Conservation (phyloP, 2,888 invertebrate species). For the Arge pagana region DNA sequence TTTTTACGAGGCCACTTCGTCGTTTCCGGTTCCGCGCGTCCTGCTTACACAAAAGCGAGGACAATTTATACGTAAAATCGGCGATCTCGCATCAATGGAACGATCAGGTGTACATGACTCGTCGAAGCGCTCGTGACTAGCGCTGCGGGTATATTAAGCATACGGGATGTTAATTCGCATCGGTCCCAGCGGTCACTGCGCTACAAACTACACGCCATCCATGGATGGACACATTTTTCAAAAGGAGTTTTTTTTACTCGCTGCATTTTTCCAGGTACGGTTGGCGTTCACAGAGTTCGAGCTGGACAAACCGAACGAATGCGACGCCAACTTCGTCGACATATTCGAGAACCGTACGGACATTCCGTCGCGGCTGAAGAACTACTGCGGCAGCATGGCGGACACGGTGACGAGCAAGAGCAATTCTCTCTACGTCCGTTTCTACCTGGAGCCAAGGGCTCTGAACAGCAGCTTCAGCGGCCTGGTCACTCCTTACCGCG, state of each 20-base stretch:
- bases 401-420: slow-evolving; percentile 72
- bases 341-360: slow-evolving; percentile 71
- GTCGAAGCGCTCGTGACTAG: no score
- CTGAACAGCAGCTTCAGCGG: slow-evolving; percentile 71
- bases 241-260: not conserved
- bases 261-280: slow-evolving; percentile 65
- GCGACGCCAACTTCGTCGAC: slow-evolving; percentile 76
- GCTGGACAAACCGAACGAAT: slow-evolving; percentile 76
- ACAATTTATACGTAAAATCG: no score
- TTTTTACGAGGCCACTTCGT: no score
- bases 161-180: no score
- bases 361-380: slow-evolving; percentile 65
- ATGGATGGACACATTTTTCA: no score
- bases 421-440: slow-evolving; percentile 76
- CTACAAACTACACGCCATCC: no score
- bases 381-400: slow-evolving; percentile 86
- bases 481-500: slow-evolving; percentile 76
- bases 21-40: no score
- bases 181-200: no score
- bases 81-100: no score
- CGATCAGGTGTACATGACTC: no score
- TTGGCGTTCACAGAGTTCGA: slow-evolving; percentile 69
- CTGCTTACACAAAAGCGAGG: no score
- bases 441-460: slow-evolving; percentile 68
- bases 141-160: no score